These are phyloP conservation scores for Cryptocheilus praepositus DNA, from an alignment of 2,888 invertebrate species.

Conservation along the genomic window DNA sequence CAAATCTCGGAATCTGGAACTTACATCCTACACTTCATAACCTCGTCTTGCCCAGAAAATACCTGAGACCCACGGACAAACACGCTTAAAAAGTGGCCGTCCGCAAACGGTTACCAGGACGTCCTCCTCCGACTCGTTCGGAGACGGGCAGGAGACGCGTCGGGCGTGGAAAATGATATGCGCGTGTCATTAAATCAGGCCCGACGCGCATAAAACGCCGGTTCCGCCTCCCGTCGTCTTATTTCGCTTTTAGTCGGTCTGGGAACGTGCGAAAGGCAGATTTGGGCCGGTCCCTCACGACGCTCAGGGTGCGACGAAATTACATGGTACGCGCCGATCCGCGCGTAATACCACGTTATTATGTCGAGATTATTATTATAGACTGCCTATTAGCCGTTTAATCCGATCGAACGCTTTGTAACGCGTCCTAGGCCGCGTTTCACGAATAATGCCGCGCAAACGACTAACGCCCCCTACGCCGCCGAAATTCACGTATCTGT, in stretches of 20 bases:
- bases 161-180: too few species aligned
- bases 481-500: too few species aligned
- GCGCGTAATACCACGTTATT: constrained; percentile 67
- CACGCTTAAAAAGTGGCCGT: too few species aligned
- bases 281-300: constrained; percentile 47
- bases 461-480: too few species aligned
- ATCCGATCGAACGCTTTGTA: constrained; percentile 67
- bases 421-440: constrained; percentile 54
- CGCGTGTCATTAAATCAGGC: neutral
- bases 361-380: constrained; percentile 68
- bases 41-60: too few species aligned
- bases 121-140: too few species aligned
- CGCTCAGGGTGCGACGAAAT: constrained; percentile 63
- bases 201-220: neutral
- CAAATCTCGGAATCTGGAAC: too few species aligned
- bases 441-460: constrained; percentile 43
- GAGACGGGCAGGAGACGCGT: too few species aligned
- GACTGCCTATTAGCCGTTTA: constrained; percentile 61
- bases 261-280: constrained; percentile 46
- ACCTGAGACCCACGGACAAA: too few species aligned
- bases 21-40: too few species aligned
- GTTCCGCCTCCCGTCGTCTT: neutral
- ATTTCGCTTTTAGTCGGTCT: neutral
- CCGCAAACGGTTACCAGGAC: too few species aligned
- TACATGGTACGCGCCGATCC: constrained; percentile 61